Evolutionary conservation across 2,797 vertebrate genomes (phyloP), one percentile per base, ranked within the genome.

Genomic region (Acipenser oxyrinchus): DNA sequence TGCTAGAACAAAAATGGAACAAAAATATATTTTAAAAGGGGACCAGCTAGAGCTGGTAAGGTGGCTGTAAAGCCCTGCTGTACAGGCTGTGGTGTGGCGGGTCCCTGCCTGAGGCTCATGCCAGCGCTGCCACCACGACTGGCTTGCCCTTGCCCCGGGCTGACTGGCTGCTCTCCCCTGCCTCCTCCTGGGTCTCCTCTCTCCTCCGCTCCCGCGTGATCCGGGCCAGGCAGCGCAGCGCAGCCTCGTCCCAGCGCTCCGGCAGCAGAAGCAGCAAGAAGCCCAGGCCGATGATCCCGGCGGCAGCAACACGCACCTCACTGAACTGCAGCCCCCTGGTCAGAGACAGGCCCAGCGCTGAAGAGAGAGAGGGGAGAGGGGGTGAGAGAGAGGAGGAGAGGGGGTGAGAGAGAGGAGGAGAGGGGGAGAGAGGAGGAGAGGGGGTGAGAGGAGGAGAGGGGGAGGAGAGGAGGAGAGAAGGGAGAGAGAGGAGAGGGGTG

Each of bases 241-340:
- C 67, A 37, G 62, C 68, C 62, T 82, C 77, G 7, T 80, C 77
- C 81, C 81, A 82, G 62, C 74, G 68, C 65, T 79, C 76, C 3
- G 79, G 81, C 10, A 82, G 74, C 68, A 77, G 69, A 63, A 82
- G 71, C 67, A 82, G 55, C 13, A 82, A 67, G 55, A 76, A 81
- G 3, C 75, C 78, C 5, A 60, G 65, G 6, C 73, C 74, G 61
- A 82, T 81, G 66, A 76, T 71, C 50, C 72, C 69, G 9, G 73
- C 68, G 6, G 79, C 79, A 1, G 67, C 70, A 23, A 72, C 49
- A 12, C 79, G 75, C 62, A 79, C 75, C 66, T 71, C 71, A 59
- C 74, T 77, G 60, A 78, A 59, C 60, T 72, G 69, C 2, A 64
- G 62, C 3, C 63, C 64, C 4, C 49, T 57, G 2, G 15, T 57